phyloP scores from a whole-genome alignment of 1,140 invertebrate genomes.

The Drosophila micromelanica region DNA sequence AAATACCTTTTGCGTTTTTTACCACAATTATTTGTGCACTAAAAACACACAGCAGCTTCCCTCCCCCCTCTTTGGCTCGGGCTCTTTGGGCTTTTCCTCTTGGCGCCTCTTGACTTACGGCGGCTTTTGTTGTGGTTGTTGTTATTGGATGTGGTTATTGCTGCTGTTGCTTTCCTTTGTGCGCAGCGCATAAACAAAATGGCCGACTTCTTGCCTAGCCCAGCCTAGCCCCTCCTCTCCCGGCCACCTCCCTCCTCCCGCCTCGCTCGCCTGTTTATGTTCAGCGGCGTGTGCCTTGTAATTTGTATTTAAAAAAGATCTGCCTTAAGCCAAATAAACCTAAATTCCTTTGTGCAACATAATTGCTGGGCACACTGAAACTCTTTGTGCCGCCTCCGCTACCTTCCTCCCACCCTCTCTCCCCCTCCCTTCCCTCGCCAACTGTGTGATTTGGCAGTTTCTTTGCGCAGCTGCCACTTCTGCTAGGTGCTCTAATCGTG shows the following conservation, averaged over 20 bases:
- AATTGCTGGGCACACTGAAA: constrained; percentile 59
- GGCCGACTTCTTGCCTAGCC: constrained; percentile 68
- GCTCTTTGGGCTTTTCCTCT: constrained; percentile 43
- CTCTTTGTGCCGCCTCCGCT: constrained; percentile 45
- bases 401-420: no score
- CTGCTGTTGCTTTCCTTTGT: constrained; percentile 69
- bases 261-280: constrained; percentile 11
- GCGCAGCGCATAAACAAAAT: constrained; percentile 73
- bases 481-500: constrained; percentile 69
- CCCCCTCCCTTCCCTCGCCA: not conserved
- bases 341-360: constrained; percentile 71
- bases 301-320: constrained; percentile 78
- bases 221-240: constrained; percentile 6
- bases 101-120: constrained; percentile 69
- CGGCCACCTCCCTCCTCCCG: not conserved
- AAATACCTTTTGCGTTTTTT: constrained; percentile 64
- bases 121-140: constrained; percentile 43
- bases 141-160: constrained; percentile 45
- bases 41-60: constrained; percentile 64
- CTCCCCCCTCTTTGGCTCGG: constrained; percentile 2
- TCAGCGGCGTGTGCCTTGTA: constrained; percentile 69
- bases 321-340: constrained; percentile 54
- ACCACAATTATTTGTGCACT: constrained; percentile 80
- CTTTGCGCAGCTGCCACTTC: constrained; percentile 35
- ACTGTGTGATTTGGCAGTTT: constrained; percentile 10